Base-by-base conservation (phyloP, 2,888 invertebrate genomes). In the Coremacera marginata region DNA sequence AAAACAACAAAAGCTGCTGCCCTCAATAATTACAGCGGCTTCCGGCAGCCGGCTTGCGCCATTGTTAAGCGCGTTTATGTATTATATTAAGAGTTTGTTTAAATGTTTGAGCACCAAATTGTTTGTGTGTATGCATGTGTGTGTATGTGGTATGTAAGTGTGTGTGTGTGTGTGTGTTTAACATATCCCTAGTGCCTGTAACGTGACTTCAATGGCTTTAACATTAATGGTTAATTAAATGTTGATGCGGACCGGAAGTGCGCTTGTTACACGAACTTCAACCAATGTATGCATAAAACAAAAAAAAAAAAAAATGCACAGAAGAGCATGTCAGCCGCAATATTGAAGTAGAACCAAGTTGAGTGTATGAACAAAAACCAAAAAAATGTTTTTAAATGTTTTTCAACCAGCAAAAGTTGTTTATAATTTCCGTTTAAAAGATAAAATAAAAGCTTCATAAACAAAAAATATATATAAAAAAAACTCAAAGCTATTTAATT, bases 151-250 rank as follows among this genome's bases (percentile, higher is more conserved):
- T 34, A 34, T 31, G 5, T 34, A 31, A n/a, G 63, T 37, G 44
- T 9, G 27, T 9, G 27, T 34, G 8, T 27, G n/a, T 27, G 71
- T 57, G 34, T 37, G 37, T 9, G 34, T 7, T 31, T 37, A 25
- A 71, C 31, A 37, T 31, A 34, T 65, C 52, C 11, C 22, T 19
- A 27, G 68, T 68, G 68, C 44, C 25, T n/a, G 57, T 22, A 34
- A 57, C 34, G 70, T 49, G 31, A 27, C 25, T 63, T n/a, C 44
- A 27, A 27, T 51, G 16, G 49, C 63, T 34, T 34, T n/a, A 9
- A 22, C n/a, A 34, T 51, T 63, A 73, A 63, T 73, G 25, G 63
- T 73, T 73, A 73, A 73, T 73, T 65, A 73, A 73, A 65, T 52
- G 63, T 63, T 63, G 63, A 63, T 27, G 49, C 62, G 62, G 44